phyloP scores from a whole-genome alignment of 2,888 invertebrate genomes.

The Brenthis daphne region DNA sequence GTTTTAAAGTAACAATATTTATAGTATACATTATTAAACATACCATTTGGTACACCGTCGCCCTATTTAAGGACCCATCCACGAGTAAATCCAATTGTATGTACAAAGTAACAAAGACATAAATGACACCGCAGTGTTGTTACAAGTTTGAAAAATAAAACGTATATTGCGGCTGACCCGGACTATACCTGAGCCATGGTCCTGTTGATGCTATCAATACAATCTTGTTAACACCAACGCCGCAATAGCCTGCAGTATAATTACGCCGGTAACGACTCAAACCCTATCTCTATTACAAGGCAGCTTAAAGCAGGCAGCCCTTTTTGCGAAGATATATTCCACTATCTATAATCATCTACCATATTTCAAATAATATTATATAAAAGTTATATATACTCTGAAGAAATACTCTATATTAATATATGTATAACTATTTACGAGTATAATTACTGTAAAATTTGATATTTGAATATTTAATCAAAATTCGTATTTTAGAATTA shows the following conservation, averaged over 20 bases:
- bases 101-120: constrained; percentile 20
- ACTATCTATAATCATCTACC: constrained; percentile 2
- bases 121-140: constrained; percentile 17
- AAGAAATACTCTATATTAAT: no score
- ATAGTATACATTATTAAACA: neutral
- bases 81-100: constrained; percentile 6
- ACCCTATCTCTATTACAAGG: constrained; percentile 22
- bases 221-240: constrained; percentile 29
- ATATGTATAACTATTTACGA: no score
- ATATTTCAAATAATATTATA: neutral
- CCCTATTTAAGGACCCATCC: neutral
- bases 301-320: constrained; percentile 11
- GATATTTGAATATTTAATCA: no score
- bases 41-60: neutral
- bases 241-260: constrained; percentile 27
- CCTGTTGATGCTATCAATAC: constrained; percentile 23
- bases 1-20: neutral
- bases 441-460: no score
- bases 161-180: constrained; percentile 10
- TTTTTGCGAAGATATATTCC: constrained; percentile 3
- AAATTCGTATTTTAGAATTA: no score
- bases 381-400: no score
- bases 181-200: constrained; percentile 15
- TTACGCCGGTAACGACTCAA: constrained; percentile 21
- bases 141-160: constrained; percentile 18